These are phyloP conservation scores for Chelonus insularis DNA, from an alignment of 1,140 invertebrate species.

Conservation along the genomic window DNA sequence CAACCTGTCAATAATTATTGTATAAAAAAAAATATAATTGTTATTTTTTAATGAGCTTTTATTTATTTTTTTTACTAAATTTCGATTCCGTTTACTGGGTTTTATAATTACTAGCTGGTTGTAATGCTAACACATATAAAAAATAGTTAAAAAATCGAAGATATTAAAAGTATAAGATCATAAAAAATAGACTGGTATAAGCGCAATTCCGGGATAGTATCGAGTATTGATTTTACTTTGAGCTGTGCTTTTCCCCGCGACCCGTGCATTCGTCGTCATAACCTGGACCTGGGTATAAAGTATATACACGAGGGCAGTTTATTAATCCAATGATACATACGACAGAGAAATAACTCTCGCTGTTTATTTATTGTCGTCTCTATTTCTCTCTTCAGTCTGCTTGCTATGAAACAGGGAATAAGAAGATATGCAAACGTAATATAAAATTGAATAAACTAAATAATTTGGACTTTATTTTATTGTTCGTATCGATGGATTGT, in stretches of 20 bases:
- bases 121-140: too few relatives aligned
- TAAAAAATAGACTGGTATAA: constrained; percentile 38
- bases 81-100: too few relatives aligned
- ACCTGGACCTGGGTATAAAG: background rate
- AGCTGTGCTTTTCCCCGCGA: background rate
- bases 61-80: too few relatives aligned
- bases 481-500: too few relatives aligned
- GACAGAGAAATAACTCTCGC: constrained; percentile 6
- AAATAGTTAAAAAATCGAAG: constrained; percentile 27
- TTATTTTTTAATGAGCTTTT: too few relatives aligned
- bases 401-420: too few relatives aligned
- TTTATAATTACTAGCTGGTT: too few relatives aligned
- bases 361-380: background rate
- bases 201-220: constrained; percentile 39
- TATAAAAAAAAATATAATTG: too few relatives aligned
- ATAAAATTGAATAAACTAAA: too few relatives aligned
- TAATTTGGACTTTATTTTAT: too few relatives aligned
- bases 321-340: constrained; percentile 25
- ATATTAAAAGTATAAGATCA: constrained; percentile 34
- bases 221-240: constrained; percentile 50
- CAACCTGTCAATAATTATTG: too few relatives aligned
- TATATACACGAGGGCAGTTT: constrained; percentile 22
- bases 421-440: too few relatives aligned
- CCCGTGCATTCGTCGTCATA: background rate
- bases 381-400: background rate